Evolutionary conservation across 2,888 invertebrate species (phyloP), one percentile per base, ranked within the genome.

Genomic region (Phortica magna): DNA sequence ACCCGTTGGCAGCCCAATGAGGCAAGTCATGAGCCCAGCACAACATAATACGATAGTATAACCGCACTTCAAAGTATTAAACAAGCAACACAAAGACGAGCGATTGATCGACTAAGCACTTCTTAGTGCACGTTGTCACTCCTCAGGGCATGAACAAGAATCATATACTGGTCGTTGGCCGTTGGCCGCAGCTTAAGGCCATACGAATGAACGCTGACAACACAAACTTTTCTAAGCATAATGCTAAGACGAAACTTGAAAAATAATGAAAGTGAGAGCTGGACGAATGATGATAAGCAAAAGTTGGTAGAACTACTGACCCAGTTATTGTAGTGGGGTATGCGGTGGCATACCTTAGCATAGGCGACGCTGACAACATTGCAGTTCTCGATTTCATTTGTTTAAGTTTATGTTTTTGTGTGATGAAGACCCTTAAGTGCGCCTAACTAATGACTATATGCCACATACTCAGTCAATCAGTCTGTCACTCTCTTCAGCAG

Each of bases 311-410:
- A 75, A 82, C 89, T 86, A 83, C 82, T 89, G 89, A 89, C 89
- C 89, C 82, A 89, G 86, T 89, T 89, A 82, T 82, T 82, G 78
- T 76, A 80, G 80, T 80, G 72, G 74, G 79, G 79, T 77, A 80
- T 53, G 67, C 76, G 53, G 67, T 78, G 17, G 65, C 41, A 53
- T 64, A 53, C 55, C 17, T 17, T 55, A 55, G n/a, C 17, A 14
- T n/a, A 6, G 55, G 55, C 55, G 55, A 14, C 17, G 17, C 55
- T 17, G 5, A 14, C 14, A 55, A 55, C 14, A 12, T 55, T 14
- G 17, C 55, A 10, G 55, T 55, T 55, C n/a, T 55, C 55, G 55
- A n/a, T 17, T 5, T 55, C 55, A 17, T 12, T 12, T 10, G 55
- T 55, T 55, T n/a, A n/a, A 17, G 17, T 55, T 55, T 55, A 12